phyloP scores from a whole-genome alignment of 2,888 invertebrate species.

The Chydorus sphaericus region DNA sequence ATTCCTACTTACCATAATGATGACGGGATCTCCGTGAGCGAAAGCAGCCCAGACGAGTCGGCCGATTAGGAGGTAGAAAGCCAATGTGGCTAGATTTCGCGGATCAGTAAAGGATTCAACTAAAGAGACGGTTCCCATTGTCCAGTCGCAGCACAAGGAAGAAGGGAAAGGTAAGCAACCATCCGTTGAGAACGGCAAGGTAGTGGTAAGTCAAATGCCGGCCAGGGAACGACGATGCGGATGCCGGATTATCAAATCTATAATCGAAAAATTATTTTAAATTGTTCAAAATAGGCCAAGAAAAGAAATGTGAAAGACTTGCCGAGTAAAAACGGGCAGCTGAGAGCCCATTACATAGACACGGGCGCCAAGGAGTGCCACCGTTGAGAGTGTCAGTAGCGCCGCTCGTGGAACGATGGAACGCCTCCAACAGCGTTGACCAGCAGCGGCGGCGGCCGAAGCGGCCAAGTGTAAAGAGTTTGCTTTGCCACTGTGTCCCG shows the following conservation, averaged over 20 bases:
- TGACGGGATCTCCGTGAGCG: conserved; percentile 33
- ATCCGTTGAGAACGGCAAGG: conserved; percentile 74
- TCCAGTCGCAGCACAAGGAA: conserved; percentile 89
- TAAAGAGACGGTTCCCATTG: conserved; percentile 88
- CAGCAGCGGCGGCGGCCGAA: neutral
- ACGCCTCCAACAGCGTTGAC: neutral
- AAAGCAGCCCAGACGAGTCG: conserved; percentile 23
- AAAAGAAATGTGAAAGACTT: neutral
- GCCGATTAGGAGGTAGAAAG: conserved; percentile 41
- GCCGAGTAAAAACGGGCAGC: conserved; percentile 84
- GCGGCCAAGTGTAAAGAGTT: neutral
- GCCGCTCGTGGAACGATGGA: conserved; percentile 53
- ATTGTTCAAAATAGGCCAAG: neutral
- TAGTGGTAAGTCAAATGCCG: conserved; percentile 87
- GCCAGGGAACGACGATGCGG: conserved; percentile 64
- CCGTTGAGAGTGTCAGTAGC: conserved; percentile 63
- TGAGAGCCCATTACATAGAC: conserved; percentile 93
- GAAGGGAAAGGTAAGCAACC: conserved; percentile 79
- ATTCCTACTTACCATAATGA: conserved; percentile 28
- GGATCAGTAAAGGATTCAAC: conserved; percentile 61
- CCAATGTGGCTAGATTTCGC: conserved; percentile 64
- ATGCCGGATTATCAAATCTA: conserved; percentile 94
- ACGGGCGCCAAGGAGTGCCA: conserved; percentile 63
- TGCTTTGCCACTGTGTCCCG: neutral
- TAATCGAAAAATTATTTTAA: neutral